Conservation (phyloP, 2,797 vertebrate genomes). For the Astyanax mexicanus region DNA sequence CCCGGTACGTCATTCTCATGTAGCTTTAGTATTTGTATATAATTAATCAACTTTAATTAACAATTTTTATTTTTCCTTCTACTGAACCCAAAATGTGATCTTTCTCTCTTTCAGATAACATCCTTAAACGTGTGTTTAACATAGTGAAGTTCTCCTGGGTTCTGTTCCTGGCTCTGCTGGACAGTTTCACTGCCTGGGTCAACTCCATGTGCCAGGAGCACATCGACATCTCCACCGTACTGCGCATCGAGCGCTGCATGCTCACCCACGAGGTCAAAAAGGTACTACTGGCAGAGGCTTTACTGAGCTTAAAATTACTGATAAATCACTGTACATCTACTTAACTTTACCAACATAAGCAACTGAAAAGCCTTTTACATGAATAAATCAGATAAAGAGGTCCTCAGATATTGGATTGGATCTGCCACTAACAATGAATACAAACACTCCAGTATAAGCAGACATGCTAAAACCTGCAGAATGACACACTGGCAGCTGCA, state of each 20-base stretch:
- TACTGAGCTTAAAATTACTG: background rate
- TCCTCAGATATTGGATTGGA: background rate
- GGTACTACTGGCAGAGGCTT: conserved; percentile 77
- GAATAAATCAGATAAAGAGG: background rate
- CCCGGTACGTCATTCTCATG: conserved; percentile 77
- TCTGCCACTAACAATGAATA: background rate
- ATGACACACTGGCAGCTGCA: background rate
- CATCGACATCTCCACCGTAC: conserved; percentile 92
- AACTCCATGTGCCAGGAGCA: conserved; percentile 91
- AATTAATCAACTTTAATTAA: background rate
- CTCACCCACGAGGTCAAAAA: conserved; percentile 93
- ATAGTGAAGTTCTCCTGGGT: conserved; percentile 93
- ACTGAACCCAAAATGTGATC: background rate
- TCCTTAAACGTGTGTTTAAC: conserved; percentile 90
- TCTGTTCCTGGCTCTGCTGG: conserved; percentile 89
- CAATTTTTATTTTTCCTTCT: background rate
- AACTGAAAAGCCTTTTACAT: background rate
- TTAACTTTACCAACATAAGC: background rate
- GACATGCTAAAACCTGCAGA: conserved; percentile 1
- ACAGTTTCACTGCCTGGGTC: conserved; percentile 93
- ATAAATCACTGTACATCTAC: background rate
- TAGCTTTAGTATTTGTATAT: background rate
- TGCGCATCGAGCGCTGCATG: conserved; percentile 93
- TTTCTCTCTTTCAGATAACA: conserved; percentile 81
- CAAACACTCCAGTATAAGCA: background rate